phyloP scores from a whole-genome alignment of 2,888 invertebrate genomes.

The Eurytoma californica region DNA sequence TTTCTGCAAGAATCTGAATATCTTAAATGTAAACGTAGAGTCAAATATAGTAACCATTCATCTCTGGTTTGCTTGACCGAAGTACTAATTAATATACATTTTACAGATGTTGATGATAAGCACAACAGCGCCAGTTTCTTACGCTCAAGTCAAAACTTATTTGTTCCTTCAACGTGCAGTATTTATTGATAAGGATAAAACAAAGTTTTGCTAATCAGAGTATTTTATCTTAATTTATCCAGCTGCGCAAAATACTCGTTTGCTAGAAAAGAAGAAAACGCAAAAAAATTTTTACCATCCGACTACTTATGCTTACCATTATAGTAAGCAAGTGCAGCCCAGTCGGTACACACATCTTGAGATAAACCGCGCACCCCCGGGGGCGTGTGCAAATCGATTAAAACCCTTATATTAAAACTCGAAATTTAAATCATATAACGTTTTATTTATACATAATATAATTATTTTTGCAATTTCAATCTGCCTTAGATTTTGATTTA shows the following conservation, averaged over 20 bases:
- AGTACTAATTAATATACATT: no score
- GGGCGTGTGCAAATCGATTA: not conserved
- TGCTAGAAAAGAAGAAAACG: constrained; percentile 29
- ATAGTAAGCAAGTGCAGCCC: not conserved
- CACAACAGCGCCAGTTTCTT: no score
- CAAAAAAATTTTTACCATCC: constrained; percentile 31
- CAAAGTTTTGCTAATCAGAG: constrained; percentile 10
- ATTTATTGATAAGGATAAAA: not conserved
- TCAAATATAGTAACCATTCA: no score
- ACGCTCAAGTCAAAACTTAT: no score
- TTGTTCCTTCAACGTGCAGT: not conserved
- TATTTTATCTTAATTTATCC: no score
- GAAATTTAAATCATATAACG: not conserved
- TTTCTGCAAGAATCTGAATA: no score
- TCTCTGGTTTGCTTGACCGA: no score
- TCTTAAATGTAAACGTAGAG: no score
- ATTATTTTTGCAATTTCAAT: not conserved
- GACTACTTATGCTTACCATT: not conserved
- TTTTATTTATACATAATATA: not conserved
- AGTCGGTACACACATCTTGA: constrained; percentile 15
- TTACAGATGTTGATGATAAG: no score
- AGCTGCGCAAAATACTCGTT: constrained; percentile 7
- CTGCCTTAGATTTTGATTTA: not conserved
- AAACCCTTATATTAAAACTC: not conserved
- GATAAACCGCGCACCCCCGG: not conserved